Percentiles rank a stretch among this genome's conserved stretches.
Conservation (phyloP, 2,113 vertebrate genomes). For the Irena cyanogastra region DNA sequence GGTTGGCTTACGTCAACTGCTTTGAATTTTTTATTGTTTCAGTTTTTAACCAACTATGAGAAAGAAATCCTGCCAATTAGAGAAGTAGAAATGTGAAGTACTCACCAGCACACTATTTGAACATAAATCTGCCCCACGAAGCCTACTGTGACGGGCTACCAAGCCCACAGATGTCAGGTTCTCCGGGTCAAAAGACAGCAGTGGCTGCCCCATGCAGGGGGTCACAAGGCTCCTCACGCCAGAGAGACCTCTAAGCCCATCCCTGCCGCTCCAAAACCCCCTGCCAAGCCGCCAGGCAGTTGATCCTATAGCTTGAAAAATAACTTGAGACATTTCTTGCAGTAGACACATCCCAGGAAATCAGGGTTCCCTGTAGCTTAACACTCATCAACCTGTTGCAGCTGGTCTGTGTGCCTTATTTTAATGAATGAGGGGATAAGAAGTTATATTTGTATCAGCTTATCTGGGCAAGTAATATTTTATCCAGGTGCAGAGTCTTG, state of each 20-base stretch:
- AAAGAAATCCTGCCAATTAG: not conserved
- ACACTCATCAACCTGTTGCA: not conserved
- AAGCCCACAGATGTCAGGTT: constrained; percentile 9
- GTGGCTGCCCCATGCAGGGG: constrained; percentile 5
- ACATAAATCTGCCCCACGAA: constrained; percentile 29
- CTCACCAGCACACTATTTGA: not conserved
- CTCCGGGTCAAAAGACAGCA: not conserved
- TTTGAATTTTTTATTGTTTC: not conserved
- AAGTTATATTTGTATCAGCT: not conserved
- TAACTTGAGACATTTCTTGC: not conserved
- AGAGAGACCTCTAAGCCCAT: not conserved
- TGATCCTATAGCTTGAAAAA: not conserved
- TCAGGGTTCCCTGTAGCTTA: not conserved
- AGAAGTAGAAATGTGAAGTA: not conserved
- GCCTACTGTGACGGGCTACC: not conserved
- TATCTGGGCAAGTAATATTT: not conserved
- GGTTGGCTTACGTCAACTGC: not conserved
- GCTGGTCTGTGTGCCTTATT: not conserved
- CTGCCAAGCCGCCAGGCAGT: not conserved
- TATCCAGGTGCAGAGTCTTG: not conserved
- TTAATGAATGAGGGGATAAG: not conserved
- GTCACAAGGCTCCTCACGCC: not conserved
- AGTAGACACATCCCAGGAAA: not conserved
- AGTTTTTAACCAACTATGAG: not conserved
- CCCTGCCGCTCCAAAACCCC: not conserved